Evolutionary conservation across 2,113 vertebrate genomes (phyloP), one percentile per base, ranked within the genome.

Genomic region (Sitta europaea): DNA sequence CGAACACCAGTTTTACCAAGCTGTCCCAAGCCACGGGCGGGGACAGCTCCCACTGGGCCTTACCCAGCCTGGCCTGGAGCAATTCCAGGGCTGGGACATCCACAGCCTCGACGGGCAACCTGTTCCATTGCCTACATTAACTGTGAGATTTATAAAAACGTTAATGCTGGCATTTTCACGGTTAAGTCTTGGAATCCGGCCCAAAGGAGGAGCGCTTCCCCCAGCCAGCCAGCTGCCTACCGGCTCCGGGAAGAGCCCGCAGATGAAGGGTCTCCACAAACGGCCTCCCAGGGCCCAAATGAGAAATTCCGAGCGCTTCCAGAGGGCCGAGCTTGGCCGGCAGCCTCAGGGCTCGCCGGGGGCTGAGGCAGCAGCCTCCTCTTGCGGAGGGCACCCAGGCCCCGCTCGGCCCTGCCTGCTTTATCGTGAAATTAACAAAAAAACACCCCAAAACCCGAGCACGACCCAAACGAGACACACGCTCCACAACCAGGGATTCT

Each of bases 231-330:
- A 27, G 59, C 47, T 10, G 67, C 38, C 54, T 2, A 5, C 13
- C 40, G 2, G 61, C 42, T 4, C 4, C 42, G 2, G 13, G 38
- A 16, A 17, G 31, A 5, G 12, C 57, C 12, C 1, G 7, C 12
- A 9, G 23, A 8, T 0, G 9, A 33, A 21, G 6, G 8, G 3
- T 4, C 16, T 19, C 40, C 19, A 5, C 3, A 4, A 12, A 24
- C 0, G 6, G 47, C 29, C 14, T 3, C 8, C 43, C 14, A 0
- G 18, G 31, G 58, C 25, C 31, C 84, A 2, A 5, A 2, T 0
- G 21, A 17, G 33, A 6, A 8, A 9, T 1, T 1, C 17, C 3
- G 35, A 11, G 81, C 0, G 33, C 33, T 38, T 2, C 0, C 54
- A 6, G 29, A 12, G 29, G 13, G 1, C 54, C 13, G 28, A n/a